Percentiles rank a stretch among this genome's conserved stretches.
These are phyloP conservation scores for Ormia ochracea DNA, from an alignment of 2,888 invertebrate species.

Conservation along the genomic window DNA sequence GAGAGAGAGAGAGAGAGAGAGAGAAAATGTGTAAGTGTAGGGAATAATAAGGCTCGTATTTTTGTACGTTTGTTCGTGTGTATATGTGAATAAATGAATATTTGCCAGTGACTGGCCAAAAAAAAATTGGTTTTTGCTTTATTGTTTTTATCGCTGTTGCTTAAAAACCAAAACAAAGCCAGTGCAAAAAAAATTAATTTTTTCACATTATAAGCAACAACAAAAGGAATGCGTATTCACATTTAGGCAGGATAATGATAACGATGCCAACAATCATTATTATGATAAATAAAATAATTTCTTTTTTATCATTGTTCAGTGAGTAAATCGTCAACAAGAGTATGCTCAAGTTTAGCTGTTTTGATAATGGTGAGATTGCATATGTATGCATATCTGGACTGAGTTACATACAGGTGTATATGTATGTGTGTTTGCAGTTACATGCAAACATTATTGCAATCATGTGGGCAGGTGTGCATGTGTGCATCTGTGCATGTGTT, in stretches of 20 bases:
- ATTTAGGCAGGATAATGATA: background rate
- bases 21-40: background rate
- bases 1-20: too few species aligned
- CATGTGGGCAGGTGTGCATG: background rate
- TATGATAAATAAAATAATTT: conserved; percentile 8
- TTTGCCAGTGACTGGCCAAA: background rate
- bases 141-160: conserved; percentile 9
- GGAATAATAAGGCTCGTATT: too few species aligned
- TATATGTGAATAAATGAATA: background rate
- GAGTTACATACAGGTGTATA: too few species aligned
- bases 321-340: background rate
- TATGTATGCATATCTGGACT: background rate
- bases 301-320: conserved; percentile 27
- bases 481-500: background rate
- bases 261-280: background rate
- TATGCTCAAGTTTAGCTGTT: conserved; percentile 38
- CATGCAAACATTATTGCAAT: background rate
- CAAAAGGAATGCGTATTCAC: background rate
- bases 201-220: background rate
- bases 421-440: too few species aligned
- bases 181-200: background rate
- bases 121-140: too few species aligned
- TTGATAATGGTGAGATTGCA: background rate
- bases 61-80: too few species aligned
- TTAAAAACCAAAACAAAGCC: conserved; percentile 43